Conservation (phyloP, 1,140 invertebrate species). For the Zophobas morio region DNA sequence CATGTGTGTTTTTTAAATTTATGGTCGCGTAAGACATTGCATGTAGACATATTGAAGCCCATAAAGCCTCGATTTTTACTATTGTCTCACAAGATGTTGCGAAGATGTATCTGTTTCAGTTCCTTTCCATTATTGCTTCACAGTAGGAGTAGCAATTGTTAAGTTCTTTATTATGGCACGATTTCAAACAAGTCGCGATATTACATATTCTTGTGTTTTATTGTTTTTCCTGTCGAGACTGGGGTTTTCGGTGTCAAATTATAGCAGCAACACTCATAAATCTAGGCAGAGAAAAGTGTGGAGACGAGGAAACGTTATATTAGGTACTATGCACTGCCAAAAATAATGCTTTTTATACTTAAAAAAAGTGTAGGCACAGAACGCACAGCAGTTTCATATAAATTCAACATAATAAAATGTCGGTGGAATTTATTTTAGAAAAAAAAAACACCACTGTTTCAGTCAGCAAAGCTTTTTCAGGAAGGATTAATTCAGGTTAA, state of each 20-base stretch:
- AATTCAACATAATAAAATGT: no score
- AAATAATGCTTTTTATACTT: no score
- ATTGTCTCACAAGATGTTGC: slow-evolving; percentile 42
- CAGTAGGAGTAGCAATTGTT: slow-evolving; percentile 35
- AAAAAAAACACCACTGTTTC: no score
- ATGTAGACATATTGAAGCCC: slow-evolving; percentile 37
- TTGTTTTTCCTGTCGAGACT: slow-evolving; percentile 4
- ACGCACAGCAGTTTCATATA: no score
- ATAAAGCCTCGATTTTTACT: slow-evolving; percentile 46
- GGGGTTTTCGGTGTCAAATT: background rate
- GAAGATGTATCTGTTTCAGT: slow-evolving; percentile 38
- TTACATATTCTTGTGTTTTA: slow-evolving; percentile 8
- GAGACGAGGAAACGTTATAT: no score
- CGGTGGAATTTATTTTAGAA: no score
- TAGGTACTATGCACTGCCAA: no score
- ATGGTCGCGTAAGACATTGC: slow-evolving; percentile 16
- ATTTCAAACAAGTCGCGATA: background rate
- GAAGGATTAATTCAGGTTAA: no score
- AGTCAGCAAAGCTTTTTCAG: no score
- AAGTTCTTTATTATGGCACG: slow-evolving; percentile 31
- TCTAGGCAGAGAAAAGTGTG: no score
- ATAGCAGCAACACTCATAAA: no score
- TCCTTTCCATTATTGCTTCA: slow-evolving; percentile 50
- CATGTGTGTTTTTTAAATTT: slow-evolving; percentile 31
- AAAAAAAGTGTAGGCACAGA: no score